Evolutionary conservation across 2,797 vertebrate genomes (phyloP).

Genomic region (Syngnathus rostellatus): DNA sequence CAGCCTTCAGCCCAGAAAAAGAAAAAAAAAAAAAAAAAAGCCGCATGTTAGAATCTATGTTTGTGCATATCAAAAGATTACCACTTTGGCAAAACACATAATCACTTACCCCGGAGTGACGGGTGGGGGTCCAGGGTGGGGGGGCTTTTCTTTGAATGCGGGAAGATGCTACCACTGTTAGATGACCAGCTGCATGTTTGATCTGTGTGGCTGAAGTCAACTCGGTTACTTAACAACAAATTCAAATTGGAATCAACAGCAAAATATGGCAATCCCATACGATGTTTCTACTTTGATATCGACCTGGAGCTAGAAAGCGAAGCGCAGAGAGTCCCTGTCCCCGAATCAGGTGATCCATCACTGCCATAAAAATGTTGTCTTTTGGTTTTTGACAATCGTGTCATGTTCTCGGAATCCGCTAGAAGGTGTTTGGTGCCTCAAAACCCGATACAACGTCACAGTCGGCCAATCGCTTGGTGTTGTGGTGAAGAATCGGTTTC

Average conservation of each 20-base stretch:
- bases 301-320: no score
- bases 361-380: no score
- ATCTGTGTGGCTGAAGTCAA: background rate
- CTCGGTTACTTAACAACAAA: background rate
- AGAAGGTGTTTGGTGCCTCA: no score
- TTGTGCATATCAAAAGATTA: constrained; percentile 71
- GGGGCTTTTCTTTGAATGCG: constrained; percentile 28
- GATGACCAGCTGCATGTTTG: constrained; percentile 7
- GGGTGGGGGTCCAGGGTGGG: background rate
- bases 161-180: constrained; percentile 25
- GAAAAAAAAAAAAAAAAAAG: constrained; percentile 35
- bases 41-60: constrained; percentile 63
- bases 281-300: no score
- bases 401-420: no score
- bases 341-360: no score
- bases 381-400: no score
- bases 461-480: no score
- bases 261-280: no score
- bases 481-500: no score
- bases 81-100: constrained; percentile 68
- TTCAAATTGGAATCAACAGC: background rate
- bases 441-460: no score
- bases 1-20: constrained; percentile 57
- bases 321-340: no score
- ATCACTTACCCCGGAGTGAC: constrained; percentile 58